phyloP scores from a whole-genome alignment of 2,113 vertebrate genomes.

The Lanius ludovicianus region DNA sequence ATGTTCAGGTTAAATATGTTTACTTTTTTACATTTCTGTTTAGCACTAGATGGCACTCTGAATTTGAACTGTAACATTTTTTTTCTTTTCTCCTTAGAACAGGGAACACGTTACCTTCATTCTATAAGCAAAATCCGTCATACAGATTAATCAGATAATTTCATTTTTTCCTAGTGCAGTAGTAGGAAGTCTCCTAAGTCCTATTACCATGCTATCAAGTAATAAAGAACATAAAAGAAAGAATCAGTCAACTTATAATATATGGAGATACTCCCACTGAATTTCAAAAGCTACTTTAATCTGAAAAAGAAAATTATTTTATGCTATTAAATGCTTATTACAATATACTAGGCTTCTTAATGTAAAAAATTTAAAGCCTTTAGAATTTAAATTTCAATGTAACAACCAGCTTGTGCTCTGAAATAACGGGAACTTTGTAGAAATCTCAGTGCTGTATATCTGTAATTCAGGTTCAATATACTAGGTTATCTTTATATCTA shows the following conservation, averaged over 20 bases:
- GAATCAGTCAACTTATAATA: background rate
- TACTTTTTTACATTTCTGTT: background rate
- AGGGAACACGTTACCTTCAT: background rate
- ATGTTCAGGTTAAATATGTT: background rate
- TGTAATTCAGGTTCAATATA: background rate
- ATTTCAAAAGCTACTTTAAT: constrained; percentile 6
- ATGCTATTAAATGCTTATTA: background rate
- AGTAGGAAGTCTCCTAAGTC: background rate
- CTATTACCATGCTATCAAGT: constrained; percentile 20
- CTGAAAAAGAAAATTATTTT: background rate
- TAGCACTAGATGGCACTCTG: constrained; percentile 76
- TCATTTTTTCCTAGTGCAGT: background rate
- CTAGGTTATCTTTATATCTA: background rate
- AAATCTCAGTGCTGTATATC: background rate
- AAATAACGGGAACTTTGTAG: background rate
- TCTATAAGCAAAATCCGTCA: constrained; percentile 25
- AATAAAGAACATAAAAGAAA: constrained; percentile 18
- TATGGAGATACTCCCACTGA: background rate
- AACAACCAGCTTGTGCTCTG: background rate
- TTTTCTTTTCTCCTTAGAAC: background rate
- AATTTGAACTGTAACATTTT: constrained; percentile 42
- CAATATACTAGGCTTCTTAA: background rate
- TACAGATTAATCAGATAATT: constrained; percentile 27
- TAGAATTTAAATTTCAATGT: background rate
- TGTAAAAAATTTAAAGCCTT: background rate